These are phyloP conservation scores for Ennomos quercinarius DNA, from an alignment of 2,888 invertebrate genomes.

Conservation along the genomic window DNA sequence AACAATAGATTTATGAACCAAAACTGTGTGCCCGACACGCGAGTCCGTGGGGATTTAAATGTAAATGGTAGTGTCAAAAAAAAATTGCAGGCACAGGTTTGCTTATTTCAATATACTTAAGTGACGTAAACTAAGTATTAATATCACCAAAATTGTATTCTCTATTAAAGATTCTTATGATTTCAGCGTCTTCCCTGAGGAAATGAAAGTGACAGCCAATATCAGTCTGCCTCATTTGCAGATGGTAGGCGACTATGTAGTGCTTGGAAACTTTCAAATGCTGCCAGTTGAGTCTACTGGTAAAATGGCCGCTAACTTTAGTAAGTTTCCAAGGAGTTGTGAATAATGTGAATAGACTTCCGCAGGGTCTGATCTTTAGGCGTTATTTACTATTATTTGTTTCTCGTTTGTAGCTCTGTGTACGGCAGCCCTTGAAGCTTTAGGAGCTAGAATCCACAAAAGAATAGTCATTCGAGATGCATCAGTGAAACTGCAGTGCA, in stretches of 20 bases:
- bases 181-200: conserved; percentile 74
- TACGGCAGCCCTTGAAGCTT: conserved; percentile 69
- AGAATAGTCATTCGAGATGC: conserved; percentile 78
- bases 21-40: too few species aligned
- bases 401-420: conserved; percentile 58
- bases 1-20: too few species aligned
- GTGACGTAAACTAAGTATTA: too few species aligned
- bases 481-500: conserved; percentile 78
- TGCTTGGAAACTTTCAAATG: conserved; percentile 84
- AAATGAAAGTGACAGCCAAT: conserved; percentile 72
- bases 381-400: background rate
- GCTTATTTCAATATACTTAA: too few species aligned
- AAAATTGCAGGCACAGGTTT: too few species aligned
- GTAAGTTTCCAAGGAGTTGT: conserved; percentile 68
- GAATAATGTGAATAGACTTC: background rate
- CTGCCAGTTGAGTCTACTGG: conserved; percentile 85
- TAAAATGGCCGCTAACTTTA: conserved; percentile 84
- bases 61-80: too few species aligned
- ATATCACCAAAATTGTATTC: background rate
- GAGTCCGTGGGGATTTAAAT: too few species aligned
- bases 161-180: background rate
- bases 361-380: too few species aligned
- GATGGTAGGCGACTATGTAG: conserved; percentile 76
- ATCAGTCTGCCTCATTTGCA: conserved; percentile 72
- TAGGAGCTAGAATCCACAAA: conserved; percentile 74